Evolutionary conservation across 2,888 invertebrate species (phyloP).

Genomic region (Lottia scabra): DNA sequence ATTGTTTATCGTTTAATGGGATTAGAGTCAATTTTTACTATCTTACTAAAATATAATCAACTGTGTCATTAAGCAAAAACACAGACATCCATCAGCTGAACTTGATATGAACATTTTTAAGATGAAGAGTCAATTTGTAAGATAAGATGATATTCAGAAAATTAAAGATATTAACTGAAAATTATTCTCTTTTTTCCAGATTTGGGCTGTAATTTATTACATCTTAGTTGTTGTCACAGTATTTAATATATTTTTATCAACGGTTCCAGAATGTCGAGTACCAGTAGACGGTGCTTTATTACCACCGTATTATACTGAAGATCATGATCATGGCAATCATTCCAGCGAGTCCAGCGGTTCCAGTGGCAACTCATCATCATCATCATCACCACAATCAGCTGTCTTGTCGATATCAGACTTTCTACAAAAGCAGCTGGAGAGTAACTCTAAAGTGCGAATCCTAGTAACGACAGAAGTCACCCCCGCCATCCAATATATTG

Average conservation of each 20-base stretch:
- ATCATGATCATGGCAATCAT: neutral
- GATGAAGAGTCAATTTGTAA: too few relatives aligned
- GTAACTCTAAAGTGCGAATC: conserved; percentile 30
- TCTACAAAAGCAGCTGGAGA: neutral
- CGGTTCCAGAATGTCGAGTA: conserved; percentile 42
- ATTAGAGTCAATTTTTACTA: too few relatives aligned
- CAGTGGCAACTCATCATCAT: neutral
- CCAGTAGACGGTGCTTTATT: conserved; percentile 24
- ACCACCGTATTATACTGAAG: neutral
- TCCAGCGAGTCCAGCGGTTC: too few relatives aligned
- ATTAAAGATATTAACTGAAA: too few relatives aligned
- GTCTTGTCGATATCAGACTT: neutral
- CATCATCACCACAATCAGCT: neutral
- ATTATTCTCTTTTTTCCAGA: conserved; percentile 46
- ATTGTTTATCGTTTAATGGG: too few relatives aligned
- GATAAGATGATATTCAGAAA: too few relatives aligned
- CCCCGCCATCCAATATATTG: conserved; percentile 31
- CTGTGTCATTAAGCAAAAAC: too few relatives aligned
- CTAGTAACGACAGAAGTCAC: conserved; percentile 40
- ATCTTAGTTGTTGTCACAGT: conserved; percentile 45
- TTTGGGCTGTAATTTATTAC: conserved; percentile 47
- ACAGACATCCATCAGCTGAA: too few relatives aligned
- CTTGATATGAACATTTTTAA: too few relatives aligned
- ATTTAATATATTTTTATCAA: conserved; percentile 41
- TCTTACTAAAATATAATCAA: too few relatives aligned